Evolutionary conservation across 30 jellyfish, hydroid and myxozoan species (phyloP), one percentile per base, ranked within the genome.

Genomic region (Mastigias papua): DNA sequence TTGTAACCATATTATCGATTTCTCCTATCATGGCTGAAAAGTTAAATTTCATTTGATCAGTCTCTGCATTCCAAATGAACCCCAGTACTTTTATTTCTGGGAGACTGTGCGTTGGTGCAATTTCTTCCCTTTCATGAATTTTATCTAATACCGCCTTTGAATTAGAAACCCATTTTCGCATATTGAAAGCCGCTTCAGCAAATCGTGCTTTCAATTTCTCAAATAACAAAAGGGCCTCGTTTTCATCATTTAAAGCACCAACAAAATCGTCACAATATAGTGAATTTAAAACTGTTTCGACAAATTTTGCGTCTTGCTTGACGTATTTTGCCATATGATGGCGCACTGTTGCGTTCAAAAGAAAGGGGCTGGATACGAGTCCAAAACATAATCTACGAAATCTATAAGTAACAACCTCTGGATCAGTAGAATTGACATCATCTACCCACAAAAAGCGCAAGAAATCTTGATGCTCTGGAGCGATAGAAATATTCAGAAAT

Each of bases 11-110:
- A n/a, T n/a, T n/a, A n/a, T n/a, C n/a, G n/a, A n/a, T n/a, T n/a
- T n/a, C n/a, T n/a, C n/a, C n/a, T n/a, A n/a, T n/a, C n/a, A n/a
- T n/a, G n/a, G n/a, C n/a, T n/a, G n/a, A n/a, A n/a, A n/a, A n/a
- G n/a, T n/a, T n/a, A n/a, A n/a, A n/a, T n/a, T n/a, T n/a, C n/a
- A n/a, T n/a, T n/a, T n/a, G n/a, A n/a, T n/a, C n/a, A n/a, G n/a
- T n/a, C n/a, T n/a, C 34, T 22, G 34, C 42, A 65, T 65, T 34
- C 77, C 77, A 65, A 65, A 34, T 23, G 19, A 65, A 21, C 22
- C 77, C 42, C 77, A 65, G 28, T 26, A 65, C 77, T 26, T 65
- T 65, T 21, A 21, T 65, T 34, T 65, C 19, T 60, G n/a, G n/a
- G n/a, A n/a, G n/a, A n/a, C 13, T 46, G 8, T 16, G 60, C 60